Base-by-base conservation (phyloP, 1,140 invertebrate species). In the Drosophila asahinai region DNA sequence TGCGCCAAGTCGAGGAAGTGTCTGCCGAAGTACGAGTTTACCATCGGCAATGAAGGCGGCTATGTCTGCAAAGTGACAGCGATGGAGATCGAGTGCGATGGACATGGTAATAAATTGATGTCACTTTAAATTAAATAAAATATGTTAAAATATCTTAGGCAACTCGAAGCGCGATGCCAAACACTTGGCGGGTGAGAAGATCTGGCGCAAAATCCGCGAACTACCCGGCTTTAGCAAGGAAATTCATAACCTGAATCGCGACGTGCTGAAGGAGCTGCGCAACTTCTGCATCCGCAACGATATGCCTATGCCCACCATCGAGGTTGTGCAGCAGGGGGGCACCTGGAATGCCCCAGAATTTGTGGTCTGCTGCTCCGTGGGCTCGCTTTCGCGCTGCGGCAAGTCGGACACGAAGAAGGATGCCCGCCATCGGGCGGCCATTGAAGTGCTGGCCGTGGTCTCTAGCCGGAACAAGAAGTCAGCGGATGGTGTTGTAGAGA, bases 351-450 rank as follows among this genome's bases (percentile, higher is more conserved):
- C 80, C 3, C 87, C 80, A 0, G 77, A 87, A 63, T 93, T 92
- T 11, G 80, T 86, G 0, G 83, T 77, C 19, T 52, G 75, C 47
- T 93, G 92, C 52, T 49, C 61, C 2, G 63, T 93, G 48, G 92
- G 87, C 5, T 84, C 81, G 0, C 82, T 93, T 2, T 73, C 66
- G n/a, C 81, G 92, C 2, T 91, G 87, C 58, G 92, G 73, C 1
- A 87, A 83, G 40, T 81, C 91, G 0, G 86, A 93, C 1, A 92
- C 90, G 6, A 92, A 92, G 48, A 93, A 93, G 51, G 83, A 82
- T 65, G 92, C 92, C 15, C 81, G 84, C 4, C 92, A 93, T 47
- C 72, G 75, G 5, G 92, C 92, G 0, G 92, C 87, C 17, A 77
- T 81, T 17, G 72, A 78, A 47, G 81, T 93, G 66, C 55, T 93